Evolutionary conservation across 2,888 invertebrate species (phyloP), one percentile per base, ranked within the genome.

Genomic region (Apomyelois bistriatella): DNA sequence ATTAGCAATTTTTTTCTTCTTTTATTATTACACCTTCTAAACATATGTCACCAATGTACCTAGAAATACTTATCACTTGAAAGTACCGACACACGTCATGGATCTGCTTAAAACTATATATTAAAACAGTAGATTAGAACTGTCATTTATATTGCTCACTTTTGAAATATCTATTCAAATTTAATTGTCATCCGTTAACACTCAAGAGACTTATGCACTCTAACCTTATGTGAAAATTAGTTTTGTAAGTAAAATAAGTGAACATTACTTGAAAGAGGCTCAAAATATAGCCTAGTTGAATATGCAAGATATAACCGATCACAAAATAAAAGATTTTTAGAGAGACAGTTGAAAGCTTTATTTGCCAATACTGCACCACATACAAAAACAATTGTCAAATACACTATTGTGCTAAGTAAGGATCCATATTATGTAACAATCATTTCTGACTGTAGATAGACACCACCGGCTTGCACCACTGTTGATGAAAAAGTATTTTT

Each of bases 101-200:
- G 8, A 12, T 51, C 42, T 42, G 36, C 42, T 50, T 30, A 10
- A 30, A 40, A 30, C 12, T 49, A 22, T 22, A 22, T 3, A 22
- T 9, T 53, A 30, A 48, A 41, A 57, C 49, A 64, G 58, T 59
- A 58, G 51, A 30, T 48, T 62, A 64, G 56, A 52, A 50, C 58
- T 48, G 48, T 57, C 58, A 62, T 60, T 55, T 64, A 37, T 62
- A 59, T 66, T 66, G 65, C 61, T 66, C 65, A 62, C 59, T 61
- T 15, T 42, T 16, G 15, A 38, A 40, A 43, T 35, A 37, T 43
- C 49, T 56, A 55, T 55, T 57, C 53, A 53, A 58, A 59, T 52
- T 48, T 2, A 5, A 49, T 15, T 49, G 15, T 37, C 42, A 36
- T 43, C 37, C 9, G 43, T 43, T 16, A 17, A 22, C 12, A 35